These are phyloP conservation scores for Chlamydotis undulata DNA, from an alignment of 2,113 vertebrate species.

Conservation along the genomic window DNA sequence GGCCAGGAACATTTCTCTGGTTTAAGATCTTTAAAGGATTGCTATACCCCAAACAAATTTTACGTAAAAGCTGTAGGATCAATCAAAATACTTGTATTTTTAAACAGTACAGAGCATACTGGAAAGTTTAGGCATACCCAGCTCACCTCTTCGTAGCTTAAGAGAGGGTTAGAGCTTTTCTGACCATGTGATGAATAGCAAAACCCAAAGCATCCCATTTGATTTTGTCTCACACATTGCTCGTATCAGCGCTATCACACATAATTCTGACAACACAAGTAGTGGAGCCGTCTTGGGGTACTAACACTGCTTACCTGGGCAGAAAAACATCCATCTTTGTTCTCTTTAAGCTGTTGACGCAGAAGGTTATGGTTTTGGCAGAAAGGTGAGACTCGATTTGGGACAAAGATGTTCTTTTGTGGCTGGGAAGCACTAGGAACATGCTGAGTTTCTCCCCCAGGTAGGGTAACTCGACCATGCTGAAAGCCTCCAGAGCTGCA, in stretches of 20 bases:
- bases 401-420: slow-evolving; percentile 76
- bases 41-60: background rate
- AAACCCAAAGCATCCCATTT: background rate
- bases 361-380: slow-evolving; percentile 76
- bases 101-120: background rate
- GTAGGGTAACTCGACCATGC: slow-evolving; percentile 83
- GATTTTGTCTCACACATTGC: background rate
- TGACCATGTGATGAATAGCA: background rate
- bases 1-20: background rate
- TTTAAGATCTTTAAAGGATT: background rate
- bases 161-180: background rate
- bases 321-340: slow-evolving; percentile 88
- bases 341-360: slow-evolving; percentile 81
- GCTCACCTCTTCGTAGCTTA: background rate
- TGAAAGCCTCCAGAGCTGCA: slow-evolving; percentile 75
- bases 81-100: background rate
- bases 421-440: slow-evolving; percentile 83
- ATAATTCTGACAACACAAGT: background rate
- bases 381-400: slow-evolving; percentile 81
- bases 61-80: background rate
- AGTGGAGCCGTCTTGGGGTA: background rate
- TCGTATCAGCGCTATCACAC: background rate
- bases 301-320: slow-evolving; percentile 78
- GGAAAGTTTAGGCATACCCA: background rate
- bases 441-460: slow-evolving; percentile 80